Evolutionary conservation across 2,797 vertebrate genomes (phyloP).

Genomic region (Coilia nasus): DNA sequence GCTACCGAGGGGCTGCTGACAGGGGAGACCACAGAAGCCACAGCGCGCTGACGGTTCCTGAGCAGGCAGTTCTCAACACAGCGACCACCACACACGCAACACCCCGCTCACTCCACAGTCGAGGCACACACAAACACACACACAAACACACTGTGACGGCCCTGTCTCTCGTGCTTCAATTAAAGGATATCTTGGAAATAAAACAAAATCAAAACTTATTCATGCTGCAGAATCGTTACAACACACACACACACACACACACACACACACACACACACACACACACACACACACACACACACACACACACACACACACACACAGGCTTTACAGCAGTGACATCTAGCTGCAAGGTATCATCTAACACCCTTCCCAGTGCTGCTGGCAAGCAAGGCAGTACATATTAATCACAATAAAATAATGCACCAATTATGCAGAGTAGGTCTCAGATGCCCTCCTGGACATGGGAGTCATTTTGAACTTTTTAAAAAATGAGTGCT

Average conservation of each 20-base stretch:
- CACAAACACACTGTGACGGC: no score
- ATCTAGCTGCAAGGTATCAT: conserved; percentile 11
- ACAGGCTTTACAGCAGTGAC: background rate
- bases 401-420: background rate
- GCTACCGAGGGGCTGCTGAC: background rate
- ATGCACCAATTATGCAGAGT: background rate
- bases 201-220: no score
- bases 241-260: no score
- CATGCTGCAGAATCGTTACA: no score
- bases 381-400: background rate
- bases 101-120: background rate
- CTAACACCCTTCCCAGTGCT: background rate
- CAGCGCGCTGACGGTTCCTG: background rate
- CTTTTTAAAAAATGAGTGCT: background rate
- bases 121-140: background rate
- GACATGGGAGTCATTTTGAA: background rate
- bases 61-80: background rate
- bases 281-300: no score
- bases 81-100: background rate
- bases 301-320: background rate
- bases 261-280: no score
- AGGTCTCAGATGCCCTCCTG: background rate
- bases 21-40: conserved; percentile 3
- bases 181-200: no score
- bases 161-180: no score